phyloP scores from a whole-genome alignment of 1,140 invertebrate genomes.

The Penaeus indicus region DNA sequence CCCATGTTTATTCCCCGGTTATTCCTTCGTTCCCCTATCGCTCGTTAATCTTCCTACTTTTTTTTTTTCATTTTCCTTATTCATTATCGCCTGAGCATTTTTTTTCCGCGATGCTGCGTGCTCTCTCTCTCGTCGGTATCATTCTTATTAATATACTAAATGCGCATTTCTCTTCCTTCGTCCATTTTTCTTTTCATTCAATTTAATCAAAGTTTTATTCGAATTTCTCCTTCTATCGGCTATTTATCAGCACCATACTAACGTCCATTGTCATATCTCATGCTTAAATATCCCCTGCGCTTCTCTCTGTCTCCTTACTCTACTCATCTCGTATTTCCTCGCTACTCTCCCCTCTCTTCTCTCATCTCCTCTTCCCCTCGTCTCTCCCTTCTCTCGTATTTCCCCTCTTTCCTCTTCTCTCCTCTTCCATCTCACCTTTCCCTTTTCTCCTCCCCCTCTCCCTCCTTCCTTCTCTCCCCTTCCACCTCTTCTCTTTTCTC shows the following conservation, averaged over 20 bases:
- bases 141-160: constrained; percentile 12
- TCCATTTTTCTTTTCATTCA: constrained; percentile 28
- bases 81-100: constrained; percentile 11
- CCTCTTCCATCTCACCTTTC: no score
- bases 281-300: neutral
- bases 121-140: neutral
- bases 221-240: neutral
- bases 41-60: constrained; percentile 34
- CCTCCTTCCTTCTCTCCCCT: no score
- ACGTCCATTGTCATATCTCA: neutral
- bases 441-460: no score
- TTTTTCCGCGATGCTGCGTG: neutral
- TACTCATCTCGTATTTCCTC: constrained; percentile 27
- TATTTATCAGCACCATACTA: neutral
- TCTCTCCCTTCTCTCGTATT: no score
- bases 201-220: constrained; percentile 22
- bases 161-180: constrained; percentile 11
- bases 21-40: constrained; percentile 45
- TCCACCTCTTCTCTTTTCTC: no score
- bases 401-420: no score
- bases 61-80: constrained; percentile 31
- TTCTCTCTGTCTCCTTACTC: neutral
- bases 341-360: constrained; percentile 22
- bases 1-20: constrained; percentile 26
- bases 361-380: no score